Evolutionary conservation across 1,140 invertebrate genomes (phyloP).

Genomic region (Mercenaria mercenaria): DNA sequence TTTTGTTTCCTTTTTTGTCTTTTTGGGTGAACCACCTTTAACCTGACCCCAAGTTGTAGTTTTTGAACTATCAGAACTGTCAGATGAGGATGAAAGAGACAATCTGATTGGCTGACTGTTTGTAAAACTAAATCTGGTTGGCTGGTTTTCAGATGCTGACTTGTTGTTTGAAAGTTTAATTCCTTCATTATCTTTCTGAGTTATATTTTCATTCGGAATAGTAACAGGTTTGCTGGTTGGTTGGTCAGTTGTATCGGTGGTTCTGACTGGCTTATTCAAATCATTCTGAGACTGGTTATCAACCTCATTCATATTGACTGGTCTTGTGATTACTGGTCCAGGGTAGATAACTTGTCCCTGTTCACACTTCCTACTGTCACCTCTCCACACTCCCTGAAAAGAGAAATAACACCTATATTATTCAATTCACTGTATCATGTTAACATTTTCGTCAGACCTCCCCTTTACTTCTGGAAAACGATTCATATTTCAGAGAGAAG

Average conservation of each 20-base stretch:
- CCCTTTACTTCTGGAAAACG: not conserved
- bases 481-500: not conserved
- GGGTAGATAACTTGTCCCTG: conserved; percentile 55
- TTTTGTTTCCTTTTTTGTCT: not conserved
- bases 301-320: conserved; percentile 39
- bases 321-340: conserved; percentile 46
- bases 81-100: conserved; percentile 55
- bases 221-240: conserved; percentile 35
- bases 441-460: not conserved
- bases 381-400: conserved; percentile 62
- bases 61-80: conserved; percentile 57
- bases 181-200: conserved; percentile 16
- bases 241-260: conserved; percentile 38
- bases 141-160: conserved; percentile 31
- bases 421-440: not conserved
- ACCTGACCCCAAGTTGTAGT: conserved; percentile 61
- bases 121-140: conserved; percentile 37
- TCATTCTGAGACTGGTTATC: conserved; percentile 41
- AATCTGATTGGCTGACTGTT: conserved; percentile 62
- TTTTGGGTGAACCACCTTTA: conserved; percentile 47
- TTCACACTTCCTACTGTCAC: conserved; percentile 57
- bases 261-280: conserved; percentile 57
- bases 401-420: conserved; percentile 21
- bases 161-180: conserved; percentile 30
- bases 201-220: conserved; percentile 37